Evolutionary conservation across 2,888 invertebrate genomes (phyloP), one percentile per base, ranked within the genome.

Genomic region (Melieria omissa): DNA sequence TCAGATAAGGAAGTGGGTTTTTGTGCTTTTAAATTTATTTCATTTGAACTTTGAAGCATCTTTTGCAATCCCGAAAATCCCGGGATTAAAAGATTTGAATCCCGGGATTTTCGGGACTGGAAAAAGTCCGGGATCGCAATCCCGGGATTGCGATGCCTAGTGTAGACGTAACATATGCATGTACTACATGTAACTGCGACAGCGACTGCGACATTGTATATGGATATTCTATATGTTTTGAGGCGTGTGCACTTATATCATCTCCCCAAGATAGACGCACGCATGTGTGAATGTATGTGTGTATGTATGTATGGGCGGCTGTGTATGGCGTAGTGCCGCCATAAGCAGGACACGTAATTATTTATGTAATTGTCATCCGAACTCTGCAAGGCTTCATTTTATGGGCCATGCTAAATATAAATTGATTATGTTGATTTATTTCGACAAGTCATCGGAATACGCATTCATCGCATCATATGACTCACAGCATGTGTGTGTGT

Each of bases 301-400:
- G 12, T 16, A 12, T 5, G 44, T 49, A 9, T 61, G 29, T 41
- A 8, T 8, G 9, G 12, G 3, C 8, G 16, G 7, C 8, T 42
- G 42, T 16, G 5, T 47, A 4, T 10, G 12, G 29, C 29, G 29
- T 29, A 29, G 29, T 29, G 29, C 3, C 29, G 29, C 14, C 44
- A 57, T 47, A 58, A 41, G 29, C 45, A 58, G 16, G 29, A 16
- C 14, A 71, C 78, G 78, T 81, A 81, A 80, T 81, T 81, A 80
- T 81, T 81, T 81, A 80, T 81, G 79, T 80, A 81, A 81, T 81
- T 81, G 80, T 80, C 80, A 81, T 81, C 77, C 79, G 81, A 80
- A 80, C 80, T 81, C 80, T 79, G 78, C 79, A 80, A 77, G 81
- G 79, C 80, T 80, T 78, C 80, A 77, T 79, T 80, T 81, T 80